Percentiles rank a stretch among this genome's conserved stretches.
These are phyloP conservation scores for Oryctes rhinoceros DNA, from an alignment of 1,140 invertebrate species.

Conservation along the genomic window DNA sequence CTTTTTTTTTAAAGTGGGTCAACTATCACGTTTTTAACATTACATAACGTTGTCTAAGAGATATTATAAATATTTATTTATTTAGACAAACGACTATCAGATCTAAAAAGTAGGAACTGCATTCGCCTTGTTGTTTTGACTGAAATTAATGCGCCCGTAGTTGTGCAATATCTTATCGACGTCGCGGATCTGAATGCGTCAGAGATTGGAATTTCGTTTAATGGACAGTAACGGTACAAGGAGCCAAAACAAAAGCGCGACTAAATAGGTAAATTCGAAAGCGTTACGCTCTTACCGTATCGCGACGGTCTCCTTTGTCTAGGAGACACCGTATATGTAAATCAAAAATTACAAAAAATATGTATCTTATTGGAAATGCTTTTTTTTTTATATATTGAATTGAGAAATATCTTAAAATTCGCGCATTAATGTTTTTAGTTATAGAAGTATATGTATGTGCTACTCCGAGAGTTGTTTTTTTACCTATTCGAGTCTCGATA, in stretches of 20 bases:
- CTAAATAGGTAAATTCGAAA: slow-evolving; percentile 18
- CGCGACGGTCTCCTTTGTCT: too few relatives aligned
- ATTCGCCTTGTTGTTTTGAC: neutral
- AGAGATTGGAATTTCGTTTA: slow-evolving; percentile 14
- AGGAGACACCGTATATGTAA: too few relatives aligned
- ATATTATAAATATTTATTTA: slow-evolving; percentile 16
- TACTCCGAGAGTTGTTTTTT: too few relatives aligned
- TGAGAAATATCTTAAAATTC: too few relatives aligned
- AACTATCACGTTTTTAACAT: slow-evolving; percentile 7
- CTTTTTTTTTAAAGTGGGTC: neutral
- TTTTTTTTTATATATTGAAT: too few relatives aligned
- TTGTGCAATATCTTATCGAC: neutral
- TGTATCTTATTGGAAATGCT: too few relatives aligned
- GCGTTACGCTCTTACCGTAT: slow-evolving; percentile 3
- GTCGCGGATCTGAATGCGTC: neutral
- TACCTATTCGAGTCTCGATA: too few relatives aligned
- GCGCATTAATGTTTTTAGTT: too few relatives aligned
- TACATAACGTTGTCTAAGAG: neutral
- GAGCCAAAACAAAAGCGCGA: slow-evolving; percentile 1
- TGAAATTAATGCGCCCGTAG: slow-evolving; percentile 7
- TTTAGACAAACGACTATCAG: neutral
- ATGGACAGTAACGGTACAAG: slow-evolving; percentile 1
- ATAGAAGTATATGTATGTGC: too few relatives aligned
- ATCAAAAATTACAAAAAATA: too few relatives aligned
- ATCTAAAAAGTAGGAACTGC: slow-evolving; percentile 1